phyloP scores from a whole-genome alignment of 2,888 invertebrate genomes.

The Coremacera marginata region DNA sequence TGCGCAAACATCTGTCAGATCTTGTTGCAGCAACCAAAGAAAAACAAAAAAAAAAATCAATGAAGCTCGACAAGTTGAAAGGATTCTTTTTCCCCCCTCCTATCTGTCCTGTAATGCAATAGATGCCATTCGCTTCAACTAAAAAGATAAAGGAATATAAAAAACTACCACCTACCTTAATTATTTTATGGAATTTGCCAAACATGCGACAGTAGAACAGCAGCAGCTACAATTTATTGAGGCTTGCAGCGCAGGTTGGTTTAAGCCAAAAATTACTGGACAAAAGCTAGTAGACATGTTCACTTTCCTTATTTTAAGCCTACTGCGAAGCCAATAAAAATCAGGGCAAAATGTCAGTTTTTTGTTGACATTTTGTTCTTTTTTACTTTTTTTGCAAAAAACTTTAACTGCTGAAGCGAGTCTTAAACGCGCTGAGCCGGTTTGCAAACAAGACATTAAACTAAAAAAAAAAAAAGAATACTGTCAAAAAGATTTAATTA shows the following conservation, averaged over 20 bases:
- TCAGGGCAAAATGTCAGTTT: conserved; percentile 51
- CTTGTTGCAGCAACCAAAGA: not conserved
- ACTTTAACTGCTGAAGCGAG: too few relatives aligned
- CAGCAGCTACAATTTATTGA: not conserved
- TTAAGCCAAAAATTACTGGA: not conserved
- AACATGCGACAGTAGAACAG: not conserved
- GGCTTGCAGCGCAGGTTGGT: not conserved
- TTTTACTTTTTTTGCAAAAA: not conserved
- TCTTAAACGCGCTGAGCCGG: too few relatives aligned
- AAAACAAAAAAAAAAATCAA: conserved; percentile 21
- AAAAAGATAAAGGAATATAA: not conserved
- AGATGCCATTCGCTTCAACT: not conserved
- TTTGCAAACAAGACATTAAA: too few relatives aligned
- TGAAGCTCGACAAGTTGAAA: conserved; percentile 21
- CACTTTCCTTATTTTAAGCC: conserved; percentile 31
- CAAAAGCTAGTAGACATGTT: not conserved
- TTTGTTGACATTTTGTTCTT: not conserved
- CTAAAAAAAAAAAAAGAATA: too few relatives aligned
- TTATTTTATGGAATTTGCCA: not conserved
- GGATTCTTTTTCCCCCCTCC: not conserved
- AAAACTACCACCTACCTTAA: too few relatives aligned
- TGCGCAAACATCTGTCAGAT: conserved; percentile 52
- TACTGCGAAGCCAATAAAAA: conserved; percentile 65
- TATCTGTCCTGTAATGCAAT: not conserved
- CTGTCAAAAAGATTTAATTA: not conserved